Percentiles rank a stretch among this genome's conserved stretches.
phyloP scores from a whole-genome alignment of 2,113 vertebrate genomes.

The Synchiropus splendidus region DNA sequence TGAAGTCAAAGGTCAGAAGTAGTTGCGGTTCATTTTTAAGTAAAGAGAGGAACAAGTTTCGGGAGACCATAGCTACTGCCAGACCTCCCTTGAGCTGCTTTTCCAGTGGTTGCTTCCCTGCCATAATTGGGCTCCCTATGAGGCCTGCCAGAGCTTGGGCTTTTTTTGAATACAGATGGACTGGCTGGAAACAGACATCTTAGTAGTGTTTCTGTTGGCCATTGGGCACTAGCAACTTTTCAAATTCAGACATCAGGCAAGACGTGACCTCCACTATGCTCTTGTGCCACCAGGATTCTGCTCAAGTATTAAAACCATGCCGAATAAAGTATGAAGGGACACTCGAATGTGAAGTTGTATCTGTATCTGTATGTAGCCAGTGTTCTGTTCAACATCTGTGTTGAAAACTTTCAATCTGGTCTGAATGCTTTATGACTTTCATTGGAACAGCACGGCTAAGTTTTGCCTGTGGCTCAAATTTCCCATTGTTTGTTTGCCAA shows the following conservation, averaged over 20 bases:
- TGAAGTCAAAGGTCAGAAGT: slow-evolving; percentile 1
- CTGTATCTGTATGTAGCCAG: slow-evolving; percentile 19
- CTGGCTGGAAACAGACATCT: slow-evolving; percentile 33
- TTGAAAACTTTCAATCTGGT: slow-evolving; percentile 25
- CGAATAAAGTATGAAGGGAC: too few relatives aligned
- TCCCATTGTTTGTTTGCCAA: slow-evolving; percentile 53
- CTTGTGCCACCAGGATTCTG: slow-evolving; percentile 1
- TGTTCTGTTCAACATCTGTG: slow-evolving; percentile 20
- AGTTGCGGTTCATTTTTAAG: slow-evolving; percentile 4
- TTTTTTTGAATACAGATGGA: slow-evolving; percentile 34
- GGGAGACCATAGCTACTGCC: slow-evolving; percentile 8
- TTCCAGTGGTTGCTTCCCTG: slow-evolving; percentile 38
- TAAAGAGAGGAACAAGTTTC: slow-evolving; percentile 17
- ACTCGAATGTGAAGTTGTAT: slow-evolving; percentile 21
- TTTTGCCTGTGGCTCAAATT: slow-evolving; percentile 29
- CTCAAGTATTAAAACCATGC: too few relatives aligned
- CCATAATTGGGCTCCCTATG: slow-evolving; percentile 36
- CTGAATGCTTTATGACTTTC: slow-evolving; percentile 26
- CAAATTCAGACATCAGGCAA: slow-evolving; percentile 46
- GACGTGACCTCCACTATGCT: slow-evolving; percentile 25
- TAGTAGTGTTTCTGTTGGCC: slow-evolving; percentile 58
- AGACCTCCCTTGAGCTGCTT: slow-evolving; percentile 26
- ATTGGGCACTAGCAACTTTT: slow-evolving; percentile 12
- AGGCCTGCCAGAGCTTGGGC: slow-evolving; percentile 42
- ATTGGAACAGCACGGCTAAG: slow-evolving; percentile 37